Percentiles rank a stretch among this genome's conserved stretches.
Evolutionary conservation across 2,797 vertebrate species (phyloP).

Genomic region (Alexandromys oeconomus): DNA sequence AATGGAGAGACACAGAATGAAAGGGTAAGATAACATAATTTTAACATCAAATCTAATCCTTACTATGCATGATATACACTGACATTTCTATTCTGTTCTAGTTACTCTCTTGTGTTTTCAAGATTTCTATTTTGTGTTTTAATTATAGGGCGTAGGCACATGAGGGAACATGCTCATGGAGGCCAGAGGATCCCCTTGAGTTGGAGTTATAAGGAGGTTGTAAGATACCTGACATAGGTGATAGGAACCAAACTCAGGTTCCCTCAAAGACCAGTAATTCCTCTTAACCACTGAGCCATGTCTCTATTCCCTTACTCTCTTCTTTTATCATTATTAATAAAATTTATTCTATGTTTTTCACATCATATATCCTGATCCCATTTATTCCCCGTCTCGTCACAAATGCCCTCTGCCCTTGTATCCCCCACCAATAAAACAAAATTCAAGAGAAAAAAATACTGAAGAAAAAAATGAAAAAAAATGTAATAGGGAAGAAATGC

Average conservation of each 20-base stretch:
- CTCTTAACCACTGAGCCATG: neutral
- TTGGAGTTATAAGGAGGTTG: neutral
- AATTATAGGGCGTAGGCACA: neutral
- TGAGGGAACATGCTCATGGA: neutral
- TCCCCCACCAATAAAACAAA: neutral
- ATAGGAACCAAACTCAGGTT: neutral
- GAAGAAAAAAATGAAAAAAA: neutral
- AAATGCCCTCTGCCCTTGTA: neutral
- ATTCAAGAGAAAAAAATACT: neutral
- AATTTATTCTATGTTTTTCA: neutral
- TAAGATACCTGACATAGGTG: neutral
- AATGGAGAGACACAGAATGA: neutral
- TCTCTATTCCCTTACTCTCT: neutral
- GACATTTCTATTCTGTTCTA: constrained; percentile 25
- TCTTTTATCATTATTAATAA: neutral
- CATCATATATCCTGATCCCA: neutral
- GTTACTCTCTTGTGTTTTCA: neutral
- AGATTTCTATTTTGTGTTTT: neutral
- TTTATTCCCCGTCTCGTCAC: neutral
- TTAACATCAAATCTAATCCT: constrained; percentile 41
- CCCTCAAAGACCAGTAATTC: neutral
- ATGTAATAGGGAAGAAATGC: neutral
- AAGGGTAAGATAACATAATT: neutral
- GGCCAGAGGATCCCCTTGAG: neutral
- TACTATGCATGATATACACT: constrained; percentile 8